Evolutionary conservation across 2,888 invertebrate genomes (phyloP).

Genomic region (Osmoderma eremita): DNA sequence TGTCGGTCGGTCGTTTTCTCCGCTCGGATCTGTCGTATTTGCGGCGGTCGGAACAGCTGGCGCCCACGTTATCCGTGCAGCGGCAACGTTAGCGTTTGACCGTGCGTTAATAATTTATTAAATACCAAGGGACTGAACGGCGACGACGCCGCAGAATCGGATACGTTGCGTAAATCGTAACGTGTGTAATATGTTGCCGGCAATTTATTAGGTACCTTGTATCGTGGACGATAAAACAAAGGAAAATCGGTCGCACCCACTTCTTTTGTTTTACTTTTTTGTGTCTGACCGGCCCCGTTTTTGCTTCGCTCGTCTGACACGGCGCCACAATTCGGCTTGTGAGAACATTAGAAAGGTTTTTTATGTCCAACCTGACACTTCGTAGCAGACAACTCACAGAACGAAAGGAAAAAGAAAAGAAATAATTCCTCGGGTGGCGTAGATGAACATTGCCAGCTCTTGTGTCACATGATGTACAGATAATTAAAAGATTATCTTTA

Average conservation of each 20-base stretch:
- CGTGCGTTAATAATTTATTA: conserved; percentile 36
- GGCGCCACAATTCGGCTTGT: conserved; percentile 13
- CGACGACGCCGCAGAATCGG: neutral
- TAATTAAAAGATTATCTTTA: no score
- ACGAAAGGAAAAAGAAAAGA: conserved; percentile 6
- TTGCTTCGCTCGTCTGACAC: conserved; percentile 12
- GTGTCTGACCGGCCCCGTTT: neutral
- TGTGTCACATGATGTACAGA: no score
- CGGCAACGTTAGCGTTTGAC: conserved; percentile 1
- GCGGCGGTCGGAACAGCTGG: conserved; percentile 9
- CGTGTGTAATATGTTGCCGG: conserved; percentile 34
- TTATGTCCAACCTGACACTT: conserved; percentile 17
- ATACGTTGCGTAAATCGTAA: conserved; percentile 27
- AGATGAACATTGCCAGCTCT: no score
- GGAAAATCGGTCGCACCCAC: conserved; percentile 34
- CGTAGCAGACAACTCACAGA: conserved; percentile 1
- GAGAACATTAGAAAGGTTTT: conserved; percentile 34
- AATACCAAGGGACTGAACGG: conserved; percentile 20
- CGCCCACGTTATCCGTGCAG: neutral
- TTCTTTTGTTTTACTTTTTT: conserved; percentile 32
- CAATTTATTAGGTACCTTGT: conserved; percentile 29
- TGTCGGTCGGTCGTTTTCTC: neutral
- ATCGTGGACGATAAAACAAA: conserved; percentile 32
- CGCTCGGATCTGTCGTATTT: conserved; percentile 12
- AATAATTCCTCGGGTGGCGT: no score